These are phyloP conservation scores for Spheniscus humboldti DNA, from an alignment of 2,797 vertebrate genomes.

Conservation along the genomic window DNA sequence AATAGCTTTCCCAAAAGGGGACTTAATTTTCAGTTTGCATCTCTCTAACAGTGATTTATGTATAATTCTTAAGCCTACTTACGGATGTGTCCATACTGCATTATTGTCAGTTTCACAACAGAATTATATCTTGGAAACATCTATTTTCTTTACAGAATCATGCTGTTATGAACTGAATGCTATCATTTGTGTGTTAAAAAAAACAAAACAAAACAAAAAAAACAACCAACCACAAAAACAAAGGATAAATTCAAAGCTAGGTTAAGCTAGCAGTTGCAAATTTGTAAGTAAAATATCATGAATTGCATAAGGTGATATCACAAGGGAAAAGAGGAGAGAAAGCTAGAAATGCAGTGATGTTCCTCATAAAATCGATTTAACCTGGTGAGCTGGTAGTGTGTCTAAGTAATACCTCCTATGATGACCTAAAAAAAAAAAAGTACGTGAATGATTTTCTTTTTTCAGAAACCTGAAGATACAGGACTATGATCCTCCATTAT, in stretches of 20 bases:
- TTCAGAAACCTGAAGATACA: conserved; percentile 24
- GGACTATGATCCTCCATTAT: background rate
- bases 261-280: background rate
- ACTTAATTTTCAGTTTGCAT: background rate
- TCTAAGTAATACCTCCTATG: background rate
- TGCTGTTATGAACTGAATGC: background rate
- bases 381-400: background rate
- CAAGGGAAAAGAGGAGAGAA: background rate
- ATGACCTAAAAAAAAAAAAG: background rate
- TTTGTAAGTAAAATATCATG: background rate
- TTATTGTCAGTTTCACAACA: background rate
- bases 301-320: background rate
- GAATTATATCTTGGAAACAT: background rate
- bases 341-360: background rate
- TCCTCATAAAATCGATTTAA: background rate
- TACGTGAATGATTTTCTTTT: background rate
- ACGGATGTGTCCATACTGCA: background rate
- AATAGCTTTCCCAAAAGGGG: background rate
- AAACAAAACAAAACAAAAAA: too few species aligned
- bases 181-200: background rate
- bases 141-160: background rate
- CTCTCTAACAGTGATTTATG: background rate
- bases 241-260: background rate
- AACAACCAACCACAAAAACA: too few species aligned
- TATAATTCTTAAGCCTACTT: background rate